These are phyloP conservation scores for Zosterops lateralis DNA, from an alignment of 2,113 vertebrate genomes.

Conservation along the genomic window DNA sequence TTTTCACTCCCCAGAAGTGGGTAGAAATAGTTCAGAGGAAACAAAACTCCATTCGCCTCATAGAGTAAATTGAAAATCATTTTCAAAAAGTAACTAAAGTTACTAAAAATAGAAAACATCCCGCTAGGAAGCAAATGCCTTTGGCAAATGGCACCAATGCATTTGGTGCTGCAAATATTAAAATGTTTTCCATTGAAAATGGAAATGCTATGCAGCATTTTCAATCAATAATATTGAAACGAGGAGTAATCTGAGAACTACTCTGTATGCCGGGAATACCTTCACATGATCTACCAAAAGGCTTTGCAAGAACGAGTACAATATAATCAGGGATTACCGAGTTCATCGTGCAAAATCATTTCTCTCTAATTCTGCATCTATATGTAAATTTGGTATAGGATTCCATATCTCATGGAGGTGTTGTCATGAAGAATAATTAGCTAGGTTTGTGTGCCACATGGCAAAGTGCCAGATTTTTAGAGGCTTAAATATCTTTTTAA, in stretches of 20 bases:
- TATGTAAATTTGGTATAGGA: background rate
- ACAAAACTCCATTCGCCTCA: background rate
- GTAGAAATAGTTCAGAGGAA: background rate
- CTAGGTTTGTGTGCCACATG: background rate
- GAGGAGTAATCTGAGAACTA: background rate
- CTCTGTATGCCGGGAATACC: background rate
- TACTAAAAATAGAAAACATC: background rate
- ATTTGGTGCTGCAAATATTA: background rate
- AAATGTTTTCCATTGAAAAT: background rate
- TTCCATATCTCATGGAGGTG: background rate
- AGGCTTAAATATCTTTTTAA: background rate
- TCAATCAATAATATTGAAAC: background rate
- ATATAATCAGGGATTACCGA: background rate
- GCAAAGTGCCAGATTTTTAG: background rate
- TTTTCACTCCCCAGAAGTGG: background rate
- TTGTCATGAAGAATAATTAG: slow-evolving; percentile 28
- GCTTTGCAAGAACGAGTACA: background rate
- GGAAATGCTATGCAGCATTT: background rate
- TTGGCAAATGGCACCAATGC: background rate
- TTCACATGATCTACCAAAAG: background rate
- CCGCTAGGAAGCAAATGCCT: background rate
- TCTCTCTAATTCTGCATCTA: slow-evolving; percentile 8
- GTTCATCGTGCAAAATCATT: background rate
- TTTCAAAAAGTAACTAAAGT: background rate
- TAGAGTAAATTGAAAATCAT: background rate